phyloP scores from a whole-genome alignment of 1,140 invertebrate genomes.

The Augochlora pura region DNA sequence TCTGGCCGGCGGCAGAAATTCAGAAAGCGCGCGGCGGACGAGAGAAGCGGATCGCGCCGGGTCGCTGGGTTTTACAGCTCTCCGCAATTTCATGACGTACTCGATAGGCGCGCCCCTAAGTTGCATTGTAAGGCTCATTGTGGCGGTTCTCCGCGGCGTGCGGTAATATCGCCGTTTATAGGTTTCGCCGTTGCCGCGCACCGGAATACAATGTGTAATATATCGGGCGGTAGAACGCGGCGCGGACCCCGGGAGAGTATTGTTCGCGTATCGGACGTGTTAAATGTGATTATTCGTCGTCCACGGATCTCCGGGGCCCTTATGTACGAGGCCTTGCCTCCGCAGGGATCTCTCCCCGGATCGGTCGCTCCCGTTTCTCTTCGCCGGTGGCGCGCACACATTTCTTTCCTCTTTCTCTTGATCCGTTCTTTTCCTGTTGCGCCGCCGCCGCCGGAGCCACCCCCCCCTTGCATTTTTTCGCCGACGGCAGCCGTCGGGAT shows the following conservation, averaged over 20 bases:
- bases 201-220: slow-evolving; percentile 61
- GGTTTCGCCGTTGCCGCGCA: slow-evolving; percentile 30
- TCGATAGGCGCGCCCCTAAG: slow-evolving; percentile 32
- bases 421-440: not conserved
- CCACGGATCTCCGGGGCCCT: slow-evolving; percentile 40
- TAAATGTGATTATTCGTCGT: slow-evolving; percentile 71
- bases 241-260: slow-evolving; percentile 6
- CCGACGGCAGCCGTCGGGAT: slow-evolving; percentile 14
- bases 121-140: slow-evolving; percentile 41
- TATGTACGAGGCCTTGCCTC: slow-evolving; percentile 28
- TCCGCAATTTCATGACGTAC: slow-evolving; percentile 46
- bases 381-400: not conserved
- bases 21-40: too few relatives aligned
- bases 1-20: not conserved
- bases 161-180: slow-evolving; percentile 59
- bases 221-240: slow-evolving; percentile 31
- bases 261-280: slow-evolving; percentile 46
- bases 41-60: slow-evolving; percentile 30
- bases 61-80: slow-evolving; percentile 35
- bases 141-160: slow-evolving; percentile 24
- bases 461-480: slow-evolving; percentile 7
- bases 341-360: not conserved
- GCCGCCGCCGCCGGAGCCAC: not conserved
- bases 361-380: slow-evolving; percentile 1
- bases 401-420: slow-evolving; percentile 7